These are phyloP conservation scores for Anolis sagrei DNA, from an alignment of 2,113 vertebrate species.

Conservation along the genomic window DNA sequence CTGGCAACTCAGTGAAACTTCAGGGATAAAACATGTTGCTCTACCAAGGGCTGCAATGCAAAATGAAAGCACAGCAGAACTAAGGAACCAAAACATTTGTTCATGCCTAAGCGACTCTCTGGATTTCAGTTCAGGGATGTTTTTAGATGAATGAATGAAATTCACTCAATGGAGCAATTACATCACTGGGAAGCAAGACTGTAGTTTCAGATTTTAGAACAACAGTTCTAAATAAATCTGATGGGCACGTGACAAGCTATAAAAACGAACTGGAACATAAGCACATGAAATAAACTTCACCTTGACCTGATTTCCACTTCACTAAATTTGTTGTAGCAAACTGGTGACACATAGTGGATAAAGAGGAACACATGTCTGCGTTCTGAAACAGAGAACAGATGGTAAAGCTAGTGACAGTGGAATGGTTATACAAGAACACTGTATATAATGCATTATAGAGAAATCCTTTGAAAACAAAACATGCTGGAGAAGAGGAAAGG, in stretches of 20 bases:
- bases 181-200: conserved; percentile 63
- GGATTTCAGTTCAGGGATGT: conserved; percentile 28
- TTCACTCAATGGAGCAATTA: conserved; percentile 58
- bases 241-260: conserved; percentile 65
- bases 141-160: conserved; percentile 57
- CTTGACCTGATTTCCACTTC: conserved; percentile 74
- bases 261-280: conserved; percentile 66
- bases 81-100: not conserved
- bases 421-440: conserved; percentile 65
- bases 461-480: conserved; percentile 49
- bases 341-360: conserved; percentile 76
- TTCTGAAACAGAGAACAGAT: conserved; percentile 69
- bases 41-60: not conserved
- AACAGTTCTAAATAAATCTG: conserved; percentile 49
- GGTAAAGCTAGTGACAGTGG: conserved; percentile 70
- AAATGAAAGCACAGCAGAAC: not conserved
- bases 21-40: not conserved
- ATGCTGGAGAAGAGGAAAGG: conserved; percentile 54
- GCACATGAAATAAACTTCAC: conserved; percentile 73
- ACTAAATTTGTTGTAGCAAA: conserved; percentile 74
- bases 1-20: not conserved
- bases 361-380: conserved; percentile 69
- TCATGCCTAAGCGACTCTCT: not conserved
- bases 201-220: conserved; percentile 61
- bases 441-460: conserved; percentile 66